Percentiles rank a stretch among this genome's conserved stretches.
These are phyloP conservation scores for Macquaria ambigua DNA, from an alignment of 2,113 vertebrate species.

Conservation along the genomic window DNA sequence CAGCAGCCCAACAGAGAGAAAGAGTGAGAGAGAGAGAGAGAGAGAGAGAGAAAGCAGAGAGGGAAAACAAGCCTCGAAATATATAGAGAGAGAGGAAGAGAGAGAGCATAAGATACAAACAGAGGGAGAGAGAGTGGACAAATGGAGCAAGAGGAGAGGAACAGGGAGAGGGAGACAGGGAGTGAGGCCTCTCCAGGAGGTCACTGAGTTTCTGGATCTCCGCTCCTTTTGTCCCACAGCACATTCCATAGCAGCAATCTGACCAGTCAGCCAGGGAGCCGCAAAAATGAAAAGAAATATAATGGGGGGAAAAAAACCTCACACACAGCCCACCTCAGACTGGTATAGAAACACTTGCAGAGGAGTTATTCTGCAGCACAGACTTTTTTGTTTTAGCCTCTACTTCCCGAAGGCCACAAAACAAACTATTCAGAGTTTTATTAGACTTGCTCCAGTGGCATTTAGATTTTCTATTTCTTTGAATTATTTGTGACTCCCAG, in stretches of 20 bases:
- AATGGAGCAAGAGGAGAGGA: constrained; percentile 33
- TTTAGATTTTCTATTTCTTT: background rate
- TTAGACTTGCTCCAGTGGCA: background rate
- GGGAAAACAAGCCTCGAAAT: constrained; percentile 33
- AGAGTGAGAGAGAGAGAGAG: constrained; percentile 8
- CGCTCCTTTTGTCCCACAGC: constrained; percentile 79
- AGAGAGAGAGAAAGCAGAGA: background rate
- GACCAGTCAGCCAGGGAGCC: constrained; percentile 70
- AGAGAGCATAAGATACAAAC: constrained; percentile 25
- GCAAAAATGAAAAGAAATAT: constrained; percentile 72
- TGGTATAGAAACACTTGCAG: constrained; percentile 35
- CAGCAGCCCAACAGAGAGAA: constrained; percentile 48
- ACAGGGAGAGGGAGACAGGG: constrained; percentile 35
- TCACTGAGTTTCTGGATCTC: constrained; percentile 81
- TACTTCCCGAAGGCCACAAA: background rate
- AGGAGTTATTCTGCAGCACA: constrained; percentile 22
- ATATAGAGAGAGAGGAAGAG: constrained; percentile 12
- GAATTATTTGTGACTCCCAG: background rate
- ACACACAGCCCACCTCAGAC: constrained; percentile 49
- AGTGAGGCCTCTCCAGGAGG: constrained; percentile 76
- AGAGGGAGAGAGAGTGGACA: constrained; percentile 23
- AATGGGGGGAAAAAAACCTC: constrained; percentile 10
- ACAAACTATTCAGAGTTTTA: background rate
- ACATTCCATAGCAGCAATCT: constrained; percentile 81
- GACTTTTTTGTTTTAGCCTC: background rate